A percentile compares a stretch with the other conserved stretches of the same genome.
Conservation (phyloP, 2,113 vertebrate genomes). For the Xenopus laevis region DNA sequence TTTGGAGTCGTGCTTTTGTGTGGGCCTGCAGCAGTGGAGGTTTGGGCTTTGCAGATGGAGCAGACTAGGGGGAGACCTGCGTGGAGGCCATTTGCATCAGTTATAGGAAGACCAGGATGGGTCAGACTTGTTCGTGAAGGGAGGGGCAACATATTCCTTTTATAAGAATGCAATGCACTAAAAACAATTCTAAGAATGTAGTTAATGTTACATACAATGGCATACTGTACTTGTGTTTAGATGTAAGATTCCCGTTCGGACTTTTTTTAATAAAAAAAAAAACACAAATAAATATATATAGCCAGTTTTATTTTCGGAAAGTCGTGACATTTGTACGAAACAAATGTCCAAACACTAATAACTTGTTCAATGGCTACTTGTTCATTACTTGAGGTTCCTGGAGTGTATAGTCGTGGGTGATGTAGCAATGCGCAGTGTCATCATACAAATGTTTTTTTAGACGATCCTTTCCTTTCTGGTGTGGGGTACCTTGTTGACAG, state of each 20-base stretch:
- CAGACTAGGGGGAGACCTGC: constrained; percentile 60
- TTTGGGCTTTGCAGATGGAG: constrained; percentile 50
- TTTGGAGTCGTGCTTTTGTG: constrained; percentile 1
- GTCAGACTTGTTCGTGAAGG: constrained; percentile 36
- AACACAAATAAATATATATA: constrained; percentile 43
- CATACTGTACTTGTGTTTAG: constrained; percentile 69
- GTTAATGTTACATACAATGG: constrained; percentile 75
- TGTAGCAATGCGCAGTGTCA: constrained; percentile 55
- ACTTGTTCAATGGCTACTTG: constrained; percentile 67
- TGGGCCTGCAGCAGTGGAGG: constrained; percentile 9
- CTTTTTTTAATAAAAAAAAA: constrained; percentile 50
- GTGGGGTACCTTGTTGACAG: constrained; percentile 57
- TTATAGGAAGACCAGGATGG: constrained; percentile 54
- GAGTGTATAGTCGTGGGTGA: constrained; percentile 56
- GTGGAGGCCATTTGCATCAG: constrained; percentile 58
- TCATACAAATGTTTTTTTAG: constrained; percentile 46
- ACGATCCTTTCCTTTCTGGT: constrained; percentile 44
- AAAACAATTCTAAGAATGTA: constrained; percentile 85
- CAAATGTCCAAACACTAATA: constrained; percentile 72
- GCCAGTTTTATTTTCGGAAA: constrained; percentile 71
- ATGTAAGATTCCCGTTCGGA: constrained; percentile 67
- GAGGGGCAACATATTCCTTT: constrained; percentile 60
- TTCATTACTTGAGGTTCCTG: constrained; percentile 66
- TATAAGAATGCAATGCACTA: constrained; percentile 82
- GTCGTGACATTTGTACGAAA: constrained; percentile 73